These are phyloP conservation scores for Palaemon carinicauda DNA, from an alignment of 1,140 invertebrate genomes.

Conservation along the genomic window DNA sequence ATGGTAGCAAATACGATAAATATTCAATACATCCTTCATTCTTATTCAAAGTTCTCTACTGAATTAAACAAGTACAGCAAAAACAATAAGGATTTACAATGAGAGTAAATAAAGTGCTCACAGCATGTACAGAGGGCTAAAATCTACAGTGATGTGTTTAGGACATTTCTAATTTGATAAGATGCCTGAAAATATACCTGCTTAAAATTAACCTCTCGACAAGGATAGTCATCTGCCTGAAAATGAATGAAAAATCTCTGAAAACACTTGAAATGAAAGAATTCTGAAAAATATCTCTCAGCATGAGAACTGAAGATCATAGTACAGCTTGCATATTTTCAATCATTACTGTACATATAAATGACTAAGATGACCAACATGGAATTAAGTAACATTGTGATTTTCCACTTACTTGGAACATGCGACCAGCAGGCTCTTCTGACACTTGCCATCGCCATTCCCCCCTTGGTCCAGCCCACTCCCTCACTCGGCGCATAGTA, in stretches of 20 bases:
- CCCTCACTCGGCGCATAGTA: constrained; percentile 71
- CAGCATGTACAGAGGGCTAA: no score
- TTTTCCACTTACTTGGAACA: constrained; percentile 61
- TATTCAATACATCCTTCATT: no score
- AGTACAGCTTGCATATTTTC: not conserved
- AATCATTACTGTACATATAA: not conserved
- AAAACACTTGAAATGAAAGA: not conserved
- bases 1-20: no score
- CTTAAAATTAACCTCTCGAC: not conserved
- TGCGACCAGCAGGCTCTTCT: constrained; percentile 61
- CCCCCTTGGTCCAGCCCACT: constrained; percentile 73
- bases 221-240: not conserved
- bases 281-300: no score
- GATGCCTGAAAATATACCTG: not conserved
- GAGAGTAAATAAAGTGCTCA: no score
- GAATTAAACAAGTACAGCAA: no score
- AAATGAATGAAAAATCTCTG: not conserved
- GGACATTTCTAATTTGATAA: not conserved
- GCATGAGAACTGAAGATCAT: no score
- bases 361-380: no score
- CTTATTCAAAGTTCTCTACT: no score
- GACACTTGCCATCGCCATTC: constrained; percentile 69
- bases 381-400: not conserved
- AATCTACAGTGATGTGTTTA: no score
- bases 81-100: no score